Conservation (phyloP, 1,140 invertebrate species). For the Phocides pigmalion region DNA sequence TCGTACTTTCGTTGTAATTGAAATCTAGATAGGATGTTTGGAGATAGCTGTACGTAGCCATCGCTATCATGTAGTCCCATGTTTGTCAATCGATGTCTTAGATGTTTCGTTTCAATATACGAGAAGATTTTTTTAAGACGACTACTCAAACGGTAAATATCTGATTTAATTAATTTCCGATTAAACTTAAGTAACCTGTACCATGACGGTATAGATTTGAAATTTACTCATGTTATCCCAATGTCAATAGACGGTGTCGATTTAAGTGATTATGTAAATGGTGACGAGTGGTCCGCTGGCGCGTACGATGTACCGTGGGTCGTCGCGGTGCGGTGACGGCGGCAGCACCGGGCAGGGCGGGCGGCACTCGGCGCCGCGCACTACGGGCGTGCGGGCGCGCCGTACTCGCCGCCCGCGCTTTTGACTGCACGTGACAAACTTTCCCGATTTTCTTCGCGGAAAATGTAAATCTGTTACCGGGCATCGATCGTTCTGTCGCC, state of each 20-base stretch:
- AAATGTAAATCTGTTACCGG: constrained; percentile 79
- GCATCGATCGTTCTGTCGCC: constrained; percentile 73
- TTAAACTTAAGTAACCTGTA: not conserved
- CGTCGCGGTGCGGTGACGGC: constrained; percentile 40
- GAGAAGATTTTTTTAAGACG: no score
- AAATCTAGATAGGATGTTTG: constrained; percentile 39
- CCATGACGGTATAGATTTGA: not conserved
- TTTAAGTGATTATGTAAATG: constrained; percentile 63
- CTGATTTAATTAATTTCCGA: not conserved
- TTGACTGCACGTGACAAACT: constrained; percentile 70
- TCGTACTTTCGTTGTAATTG: constrained; percentile 48
- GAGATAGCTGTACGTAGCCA: constrained; percentile 21
- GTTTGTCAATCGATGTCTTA: constrained; percentile 44
- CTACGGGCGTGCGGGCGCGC: constrained; percentile 78
- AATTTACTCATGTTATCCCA: not conserved
- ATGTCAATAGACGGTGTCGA: constrained; percentile 39
- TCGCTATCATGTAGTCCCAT: constrained; percentile 48
- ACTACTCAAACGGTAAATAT: no score
- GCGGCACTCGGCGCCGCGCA: constrained; percentile 80
- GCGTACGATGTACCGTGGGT: constrained; percentile 36
- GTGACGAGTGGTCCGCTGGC: constrained; percentile 36
- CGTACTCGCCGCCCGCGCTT: constrained; percentile 60
- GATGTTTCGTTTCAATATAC: not conserved
- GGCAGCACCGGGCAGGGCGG: constrained; percentile 67
- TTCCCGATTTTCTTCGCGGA: constrained; percentile 78